Conservation (phyloP, 2,888 invertebrate species). For the Blera fallax region DNA sequence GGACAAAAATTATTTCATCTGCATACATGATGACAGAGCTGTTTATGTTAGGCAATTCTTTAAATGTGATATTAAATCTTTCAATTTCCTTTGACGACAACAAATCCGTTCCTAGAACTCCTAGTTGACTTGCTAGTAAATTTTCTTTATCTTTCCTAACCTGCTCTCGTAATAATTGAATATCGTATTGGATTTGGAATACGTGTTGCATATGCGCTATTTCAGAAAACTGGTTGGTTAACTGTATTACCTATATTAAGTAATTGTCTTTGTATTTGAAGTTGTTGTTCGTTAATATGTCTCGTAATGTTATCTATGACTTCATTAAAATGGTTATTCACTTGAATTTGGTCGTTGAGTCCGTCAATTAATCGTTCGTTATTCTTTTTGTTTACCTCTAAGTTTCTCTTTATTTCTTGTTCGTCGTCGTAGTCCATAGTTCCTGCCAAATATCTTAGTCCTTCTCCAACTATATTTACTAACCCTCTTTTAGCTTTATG, state of each 20-base stretch:
- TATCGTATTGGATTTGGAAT: conserved; percentile 25
- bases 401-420: conserved; percentile 16
- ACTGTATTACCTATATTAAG: no score
- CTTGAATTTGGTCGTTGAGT: neutral
- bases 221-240: no score
- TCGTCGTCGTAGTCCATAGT: conserved; percentile 4
- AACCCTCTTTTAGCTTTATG: no score
- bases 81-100: neutral
- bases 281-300: no score
- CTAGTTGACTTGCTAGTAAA: conserved; percentile 12
- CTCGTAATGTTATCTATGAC: conserved; percentile 12
- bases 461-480: no score
- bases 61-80: neutral
- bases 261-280: no score
- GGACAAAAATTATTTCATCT: neutral
- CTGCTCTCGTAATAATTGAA: conserved; percentile 2
- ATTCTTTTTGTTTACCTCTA: conserved; percentile 16
- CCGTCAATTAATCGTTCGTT: conserved; percentile 17
- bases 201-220: conserved; percentile 9
- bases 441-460: no score
- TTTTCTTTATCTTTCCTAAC: conserved; percentile 22
- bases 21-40: neutral
- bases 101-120: neutral
- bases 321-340: conserved; percentile 28
- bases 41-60: neutral